These are phyloP conservation scores for Numenius phaeopus DNA, from an alignment of 2,797 vertebrate species.

Conservation along the genomic window DNA sequence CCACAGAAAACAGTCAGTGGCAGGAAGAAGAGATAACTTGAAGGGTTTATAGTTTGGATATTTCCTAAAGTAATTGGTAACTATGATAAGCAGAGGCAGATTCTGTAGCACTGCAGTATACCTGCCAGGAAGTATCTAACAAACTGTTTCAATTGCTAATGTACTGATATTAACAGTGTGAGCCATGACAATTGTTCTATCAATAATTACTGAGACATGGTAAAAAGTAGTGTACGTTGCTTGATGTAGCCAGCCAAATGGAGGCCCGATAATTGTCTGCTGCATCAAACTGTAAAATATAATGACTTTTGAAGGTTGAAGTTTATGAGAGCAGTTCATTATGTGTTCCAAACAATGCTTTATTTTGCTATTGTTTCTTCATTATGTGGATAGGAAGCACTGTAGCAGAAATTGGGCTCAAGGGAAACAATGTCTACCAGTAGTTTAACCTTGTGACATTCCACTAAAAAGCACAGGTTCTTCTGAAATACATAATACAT, in stretches of 20 bases:
- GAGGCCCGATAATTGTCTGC: constrained; percentile 73
- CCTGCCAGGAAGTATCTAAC: constrained; percentile 65
- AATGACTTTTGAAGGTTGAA: constrained; percentile 83
- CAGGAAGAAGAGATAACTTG: background rate
- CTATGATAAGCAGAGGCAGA: constrained; percentile 24
- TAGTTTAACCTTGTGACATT: constrained; percentile 92
- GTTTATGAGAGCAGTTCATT: constrained; percentile 85
- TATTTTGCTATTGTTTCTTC: constrained; percentile 83
- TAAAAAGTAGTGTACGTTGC: constrained; percentile 12
- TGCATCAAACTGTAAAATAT: constrained; percentile 79
- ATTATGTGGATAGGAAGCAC: constrained; percentile 77
- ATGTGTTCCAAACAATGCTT: constrained; percentile 79
- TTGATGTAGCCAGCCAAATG: constrained; percentile 67
- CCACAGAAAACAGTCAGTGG: background rate
- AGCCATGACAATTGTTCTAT: constrained; percentile 69
- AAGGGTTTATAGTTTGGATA: background rate
- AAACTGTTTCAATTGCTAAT: constrained; percentile 72
- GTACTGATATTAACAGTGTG: constrained; percentile 53
- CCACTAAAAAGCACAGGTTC: constrained; percentile 89
- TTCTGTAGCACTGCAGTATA: background rate
- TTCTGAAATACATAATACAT: constrained; percentile 94
- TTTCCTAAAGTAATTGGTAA: constrained; percentile 25
- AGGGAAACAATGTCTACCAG: constrained; percentile 87
- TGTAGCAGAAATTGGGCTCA: constrained; percentile 87
- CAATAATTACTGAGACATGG: constrained; percentile 77